A percentile compares a stretch with the other conserved stretches of the same genome.
phyloP scores from a whole-genome alignment of 2,888 invertebrate genomes.

The Sussaba pulchella region DNA sequence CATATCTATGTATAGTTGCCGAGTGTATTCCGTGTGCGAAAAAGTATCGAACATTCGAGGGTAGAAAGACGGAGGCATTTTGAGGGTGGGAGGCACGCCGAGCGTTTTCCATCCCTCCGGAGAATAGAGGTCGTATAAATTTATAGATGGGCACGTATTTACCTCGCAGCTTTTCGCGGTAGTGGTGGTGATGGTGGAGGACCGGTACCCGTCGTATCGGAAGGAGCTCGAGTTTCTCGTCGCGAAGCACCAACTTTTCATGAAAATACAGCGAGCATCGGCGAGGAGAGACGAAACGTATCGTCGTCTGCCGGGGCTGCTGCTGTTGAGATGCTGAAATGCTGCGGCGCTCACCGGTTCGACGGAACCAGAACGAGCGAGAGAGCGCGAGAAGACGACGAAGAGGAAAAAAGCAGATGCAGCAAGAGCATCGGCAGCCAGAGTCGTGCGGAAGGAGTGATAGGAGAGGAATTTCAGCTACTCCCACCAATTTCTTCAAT shows the following conservation, averaged over 20 bases:
- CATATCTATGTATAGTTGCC: neutral
- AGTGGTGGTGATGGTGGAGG: constrained; percentile 5
- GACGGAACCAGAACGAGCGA: neutral
- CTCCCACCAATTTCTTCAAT: constrained; percentile 52
- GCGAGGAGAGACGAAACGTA: constrained; percentile 43
- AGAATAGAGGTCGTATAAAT: constrained; percentile 66
- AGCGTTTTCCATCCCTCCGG: constrained; percentile 61
- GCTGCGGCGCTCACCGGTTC: constrained; percentile 24
- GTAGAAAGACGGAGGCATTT: constrained; percentile 27
- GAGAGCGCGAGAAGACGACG: constrained; percentile 8
- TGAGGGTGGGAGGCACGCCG: no score
- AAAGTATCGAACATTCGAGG: constrained; percentile 56
- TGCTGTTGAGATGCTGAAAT: constrained; percentile 41
- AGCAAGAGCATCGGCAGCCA: constrained; percentile 26
- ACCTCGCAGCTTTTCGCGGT: constrained; percentile 28
- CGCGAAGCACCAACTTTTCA: constrained; percentile 50
- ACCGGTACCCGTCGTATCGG: constrained; percentile 38
- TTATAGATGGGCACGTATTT: constrained; percentile 61
- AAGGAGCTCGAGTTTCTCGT: constrained; percentile 60
- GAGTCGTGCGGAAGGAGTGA: constrained; percentile 32
- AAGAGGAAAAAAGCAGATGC: constrained; percentile 32
- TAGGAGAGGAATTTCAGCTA: constrained; percentile 39
- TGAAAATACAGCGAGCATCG: constrained; percentile 44
- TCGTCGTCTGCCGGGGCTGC: constrained; percentile 32
- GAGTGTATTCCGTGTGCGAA: constrained; percentile 29